Evolutionary conservation across 2,113 vertebrate species (phyloP), one percentile per base, ranked within the genome.

Genomic region (Rhodinocichla rosea): DNA sequence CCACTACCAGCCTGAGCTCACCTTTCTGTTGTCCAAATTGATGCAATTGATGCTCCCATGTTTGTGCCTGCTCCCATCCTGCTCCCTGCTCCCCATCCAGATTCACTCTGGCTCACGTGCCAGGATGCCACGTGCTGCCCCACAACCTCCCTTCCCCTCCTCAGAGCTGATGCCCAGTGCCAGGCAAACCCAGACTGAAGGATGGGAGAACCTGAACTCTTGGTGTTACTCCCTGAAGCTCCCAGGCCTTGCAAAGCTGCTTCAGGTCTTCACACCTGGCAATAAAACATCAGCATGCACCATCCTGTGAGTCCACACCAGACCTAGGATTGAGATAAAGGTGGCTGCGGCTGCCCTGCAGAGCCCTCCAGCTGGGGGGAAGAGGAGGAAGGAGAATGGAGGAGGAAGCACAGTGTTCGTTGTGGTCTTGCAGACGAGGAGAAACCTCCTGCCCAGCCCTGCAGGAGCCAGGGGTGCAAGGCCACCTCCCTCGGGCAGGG

Each of bases 281-380:
- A 59, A 40, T 56, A 15, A 71, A 88, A 47, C 10, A 10, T 28
- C 65, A 75, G 24, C 37, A 47, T 2, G 6, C 55, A 35, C 39
- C 50, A 45, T 33, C 22, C 37, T 0, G 0, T 0, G 2, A 49
- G 33, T 55, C 64, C 74, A 70, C 20, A 84, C 22, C 2, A 1
- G 24, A 49, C 15, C 37, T 28, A 42, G 60, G 40, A 28, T 3
- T 26, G 21, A 52, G 30, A 9, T 37, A 15, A 83, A 90, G 30
- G 21, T 24, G 40, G 21, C 33, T 8, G 2, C 45, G 69, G 30
- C 53, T 53, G 45, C 17, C 18, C 32, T 11, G 2, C 35, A 37
- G 24, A 65, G 11, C 27, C 30, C 49, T 80, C n/a, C 22, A 13
- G 37, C 44, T 68, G 40, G 11, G 4, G 35, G 49, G 11, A 79